phyloP scores from a whole-genome alignment of 2,113 vertebrate genomes.

The Turdus rufiventris region DNA sequence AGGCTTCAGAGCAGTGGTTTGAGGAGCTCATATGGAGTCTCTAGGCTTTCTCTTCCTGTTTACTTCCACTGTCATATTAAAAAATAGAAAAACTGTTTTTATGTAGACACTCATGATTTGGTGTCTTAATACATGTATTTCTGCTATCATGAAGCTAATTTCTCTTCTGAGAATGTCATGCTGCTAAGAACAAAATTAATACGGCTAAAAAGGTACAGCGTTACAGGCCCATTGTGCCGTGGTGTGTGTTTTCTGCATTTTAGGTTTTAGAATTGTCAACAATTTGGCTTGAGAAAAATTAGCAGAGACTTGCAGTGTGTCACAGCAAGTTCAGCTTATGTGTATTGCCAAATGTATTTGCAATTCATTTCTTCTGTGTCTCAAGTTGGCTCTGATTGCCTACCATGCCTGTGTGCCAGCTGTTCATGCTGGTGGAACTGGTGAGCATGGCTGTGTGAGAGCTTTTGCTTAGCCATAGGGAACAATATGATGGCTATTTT shows the following conservation, averaged over 20 bases:
- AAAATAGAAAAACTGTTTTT: slow-evolving; percentile 53
- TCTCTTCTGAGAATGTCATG: neutral
- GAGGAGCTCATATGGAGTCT: slow-evolving; percentile 42
- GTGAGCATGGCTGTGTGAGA: neutral
- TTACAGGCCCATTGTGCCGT: neutral
- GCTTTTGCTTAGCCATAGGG: neutral
- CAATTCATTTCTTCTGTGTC: neutral
- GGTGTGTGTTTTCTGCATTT: slow-evolving; percentile 1
- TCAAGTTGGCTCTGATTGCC: neutral
- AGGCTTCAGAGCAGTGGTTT: slow-evolving; percentile 65
- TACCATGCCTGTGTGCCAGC: neutral
- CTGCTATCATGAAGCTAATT: slow-evolving; percentile 2
- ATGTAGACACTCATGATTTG: slow-evolving; percentile 13
- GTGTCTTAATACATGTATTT: slow-evolving; percentile 16
- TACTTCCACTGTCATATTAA: slow-evolving; percentile 20
- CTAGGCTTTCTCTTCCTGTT: slow-evolving; percentile 52
- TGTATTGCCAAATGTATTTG: neutral
- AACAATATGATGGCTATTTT: neutral
- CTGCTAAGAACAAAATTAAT: neutral
- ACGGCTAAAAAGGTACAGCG: neutral
- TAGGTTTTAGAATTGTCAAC: neutral
- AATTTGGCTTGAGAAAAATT: neutral
- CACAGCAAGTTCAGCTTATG: neutral
- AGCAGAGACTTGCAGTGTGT: neutral
- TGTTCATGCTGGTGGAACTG: neutral